Percentiles rank a stretch among this genome's conserved stretches.
phyloP scores from a whole-genome alignment of 1,140 invertebrate genomes.

The Macrobrachium nipponense region DNA sequence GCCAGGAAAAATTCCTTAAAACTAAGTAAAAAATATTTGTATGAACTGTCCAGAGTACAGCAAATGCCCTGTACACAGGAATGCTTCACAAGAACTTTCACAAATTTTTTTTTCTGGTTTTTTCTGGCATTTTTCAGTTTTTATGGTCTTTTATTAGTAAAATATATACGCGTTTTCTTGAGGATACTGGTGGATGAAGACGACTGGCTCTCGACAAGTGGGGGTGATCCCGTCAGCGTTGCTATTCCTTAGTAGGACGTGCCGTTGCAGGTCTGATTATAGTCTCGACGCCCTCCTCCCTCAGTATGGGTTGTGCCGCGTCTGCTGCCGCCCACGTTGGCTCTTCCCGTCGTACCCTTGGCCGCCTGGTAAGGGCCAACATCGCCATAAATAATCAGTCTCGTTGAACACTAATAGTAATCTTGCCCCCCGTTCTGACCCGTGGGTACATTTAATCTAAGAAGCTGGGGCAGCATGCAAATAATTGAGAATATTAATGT shows the following conservation, averaged over 20 bases:
- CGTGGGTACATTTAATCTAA: conserved; percentile 6
- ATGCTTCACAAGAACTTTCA: conserved; percentile 48
- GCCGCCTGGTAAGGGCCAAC: conserved; percentile 60
- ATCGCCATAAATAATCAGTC: conserved; percentile 60
- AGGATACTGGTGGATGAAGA: conserved; percentile 4
- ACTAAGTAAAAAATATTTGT: conserved; percentile 54
- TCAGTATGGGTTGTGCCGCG: conserved; percentile 56
- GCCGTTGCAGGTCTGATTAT: conserved; percentile 44
- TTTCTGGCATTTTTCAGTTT: conserved; percentile 40
- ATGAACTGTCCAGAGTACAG: conserved; percentile 54
- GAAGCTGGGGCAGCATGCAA: background rate
- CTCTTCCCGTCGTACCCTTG: conserved; percentile 59
- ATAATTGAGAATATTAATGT: no score
- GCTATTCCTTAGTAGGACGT: conserved; percentile 28
- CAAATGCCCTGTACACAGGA: conserved; percentile 57
- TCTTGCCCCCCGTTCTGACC: background rate
- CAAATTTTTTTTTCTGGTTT: conserved; percentile 24
- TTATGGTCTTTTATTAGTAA: conserved; percentile 36
- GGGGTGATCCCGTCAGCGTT: background rate
- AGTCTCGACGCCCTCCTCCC: conserved; percentile 30
- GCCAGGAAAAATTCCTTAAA: conserved; percentile 45
- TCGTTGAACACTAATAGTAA: conserved; percentile 53
- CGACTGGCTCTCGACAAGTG: background rate
- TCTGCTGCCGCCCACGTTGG: conserved; percentile 56
- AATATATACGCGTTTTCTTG: background rate